These are phyloP conservation scores for Eurois occulta DNA, from an alignment of 2,888 invertebrate species.

Conservation along the genomic window DNA sequence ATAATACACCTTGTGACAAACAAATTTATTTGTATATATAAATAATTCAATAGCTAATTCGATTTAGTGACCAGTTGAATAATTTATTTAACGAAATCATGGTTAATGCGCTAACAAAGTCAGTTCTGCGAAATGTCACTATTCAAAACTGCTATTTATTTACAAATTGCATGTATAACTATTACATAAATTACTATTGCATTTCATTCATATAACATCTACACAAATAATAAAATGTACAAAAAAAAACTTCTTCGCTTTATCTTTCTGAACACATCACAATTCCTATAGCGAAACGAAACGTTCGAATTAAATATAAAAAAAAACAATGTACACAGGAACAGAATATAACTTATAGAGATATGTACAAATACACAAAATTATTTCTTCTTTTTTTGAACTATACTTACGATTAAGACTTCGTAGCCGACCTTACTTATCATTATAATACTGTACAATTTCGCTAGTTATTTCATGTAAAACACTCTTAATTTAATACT, in stretches of 20 bases:
- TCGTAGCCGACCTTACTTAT: conserved; percentile 83
- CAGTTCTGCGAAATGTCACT: conserved; percentile 68
- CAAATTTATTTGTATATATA: conserved; percentile 68
- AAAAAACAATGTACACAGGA: conserved; percentile 87
- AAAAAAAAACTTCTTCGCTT: conserved; percentile 81
- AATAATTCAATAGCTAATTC: conserved; percentile 73
- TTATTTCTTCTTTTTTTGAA: conserved; percentile 78
- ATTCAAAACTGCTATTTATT: conserved; percentile 84
- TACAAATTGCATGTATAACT: conserved; percentile 86
- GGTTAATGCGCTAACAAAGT: conserved; percentile 68
- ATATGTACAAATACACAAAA: conserved; percentile 90
- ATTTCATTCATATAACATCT: conserved; percentile 86
- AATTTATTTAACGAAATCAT: conserved; percentile 70
- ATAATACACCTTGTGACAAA: conserved; percentile 75
- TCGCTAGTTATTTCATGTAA: conserved; percentile 88
- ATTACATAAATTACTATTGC: conserved; percentile 91
- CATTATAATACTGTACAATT: conserved; percentile 90
- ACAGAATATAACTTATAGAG: conserved; percentile 87
- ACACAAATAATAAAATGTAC: conserved; percentile 87
- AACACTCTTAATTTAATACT: conserved; percentile 86
- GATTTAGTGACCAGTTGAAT: conserved; percentile 78
- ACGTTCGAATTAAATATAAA: conserved; percentile 74
- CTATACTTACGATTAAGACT: conserved; percentile 86
- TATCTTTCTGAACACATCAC: conserved; percentile 87
- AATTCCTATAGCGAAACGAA: conserved; percentile 83